A percentile compares a stretch with the other conserved stretches of the same genome.
Conservation (phyloP, 2,888 invertebrate genomes). For the Lycia hirtaria region DNA sequence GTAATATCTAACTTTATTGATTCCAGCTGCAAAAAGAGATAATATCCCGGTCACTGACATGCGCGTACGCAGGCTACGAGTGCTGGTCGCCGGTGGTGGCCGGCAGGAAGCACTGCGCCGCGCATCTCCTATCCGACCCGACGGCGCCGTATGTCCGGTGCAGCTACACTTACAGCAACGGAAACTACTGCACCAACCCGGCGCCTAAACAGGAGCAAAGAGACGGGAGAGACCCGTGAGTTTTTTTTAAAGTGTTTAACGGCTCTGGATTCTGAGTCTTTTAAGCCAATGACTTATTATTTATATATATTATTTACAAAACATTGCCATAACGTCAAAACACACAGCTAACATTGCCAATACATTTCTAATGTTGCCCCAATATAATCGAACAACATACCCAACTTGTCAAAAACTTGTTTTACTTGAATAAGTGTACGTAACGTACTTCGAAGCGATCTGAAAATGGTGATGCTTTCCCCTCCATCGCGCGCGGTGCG, state of each 20-base stretch:
- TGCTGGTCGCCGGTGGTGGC: conserved; percentile 89
- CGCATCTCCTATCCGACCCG: conserved; percentile 93
- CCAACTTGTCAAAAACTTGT: no score
- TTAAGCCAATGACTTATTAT: not conserved
- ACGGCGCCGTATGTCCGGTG: conserved; percentile 94
- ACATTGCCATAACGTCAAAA: not conserved
- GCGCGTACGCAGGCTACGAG: conserved; percentile 87
- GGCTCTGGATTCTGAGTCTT: no score
- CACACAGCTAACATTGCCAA: no score
- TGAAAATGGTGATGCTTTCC: no score
- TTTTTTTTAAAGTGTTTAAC: no score
- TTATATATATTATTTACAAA: not conserved
- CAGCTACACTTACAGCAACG: conserved; percentile 87
- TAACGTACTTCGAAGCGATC: no score
- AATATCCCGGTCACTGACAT: conserved; percentile 85
- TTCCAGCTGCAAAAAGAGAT: conserved; percentile 87
- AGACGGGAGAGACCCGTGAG: conserved; percentile 62
- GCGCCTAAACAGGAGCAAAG: conserved; percentile 82
- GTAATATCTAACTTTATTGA: not conserved
- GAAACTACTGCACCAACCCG: conserved; percentile 91
- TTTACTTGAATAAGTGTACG: no score
- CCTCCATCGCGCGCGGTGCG: no score
- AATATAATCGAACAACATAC: no score
- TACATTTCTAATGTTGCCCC: no score
- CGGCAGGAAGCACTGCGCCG: conserved; percentile 91